A percentile compares a stretch with the other conserved stretches of the same genome.
Evolutionary conservation across 2,797 vertebrate species (phyloP).

Genomic region (Halcyon badia): DNA sequence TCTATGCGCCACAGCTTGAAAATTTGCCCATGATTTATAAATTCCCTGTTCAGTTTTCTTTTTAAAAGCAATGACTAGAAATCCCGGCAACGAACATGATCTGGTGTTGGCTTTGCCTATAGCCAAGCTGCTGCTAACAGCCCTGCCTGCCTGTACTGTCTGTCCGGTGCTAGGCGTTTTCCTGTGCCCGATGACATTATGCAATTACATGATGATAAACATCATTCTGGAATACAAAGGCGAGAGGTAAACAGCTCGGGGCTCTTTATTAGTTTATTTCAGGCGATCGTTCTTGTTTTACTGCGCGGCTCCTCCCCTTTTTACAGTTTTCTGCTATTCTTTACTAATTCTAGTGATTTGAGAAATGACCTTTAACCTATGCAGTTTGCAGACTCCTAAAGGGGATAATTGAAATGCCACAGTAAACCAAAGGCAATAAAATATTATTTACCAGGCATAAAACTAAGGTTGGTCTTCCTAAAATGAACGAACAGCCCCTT

Average conservation of each 20-base stretch:
- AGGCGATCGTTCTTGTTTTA: constrained; percentile 92
- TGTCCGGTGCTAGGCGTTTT: background rate
- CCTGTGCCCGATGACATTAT: constrained; percentile 32
- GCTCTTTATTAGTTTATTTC: constrained; percentile 93
- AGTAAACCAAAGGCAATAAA: constrained; percentile 83
- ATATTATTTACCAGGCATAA: constrained; percentile 84
- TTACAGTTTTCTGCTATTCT: constrained; percentile 86
- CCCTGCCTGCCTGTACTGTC: constrained; percentile 11
- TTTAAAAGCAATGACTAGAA: background rate
- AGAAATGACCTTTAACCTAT: constrained; percentile 81
- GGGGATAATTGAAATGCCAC: constrained; percentile 82
- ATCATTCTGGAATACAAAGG: constrained; percentile 72
- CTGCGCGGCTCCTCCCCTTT: constrained; percentile 84
- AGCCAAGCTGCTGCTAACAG: constrained; percentile 38
- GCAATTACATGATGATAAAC: constrained; percentile 69
- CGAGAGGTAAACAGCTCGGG: constrained; percentile 86
- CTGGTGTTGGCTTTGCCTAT: constrained; percentile 32
- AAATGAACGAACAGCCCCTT: constrained; percentile 55
- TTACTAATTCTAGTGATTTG: constrained; percentile 83
- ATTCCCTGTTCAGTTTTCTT: constrained; percentile 28
- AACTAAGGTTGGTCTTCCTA: constrained; percentile 75
- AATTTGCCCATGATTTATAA: constrained; percentile 56
- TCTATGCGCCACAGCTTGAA: constrained; percentile 39
- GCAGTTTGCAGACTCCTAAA: constrained; percentile 80
- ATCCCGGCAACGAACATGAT: background rate